Conservation (phyloP, 2,888 invertebrate species). For the Lithophane semibrunnea region DNA sequence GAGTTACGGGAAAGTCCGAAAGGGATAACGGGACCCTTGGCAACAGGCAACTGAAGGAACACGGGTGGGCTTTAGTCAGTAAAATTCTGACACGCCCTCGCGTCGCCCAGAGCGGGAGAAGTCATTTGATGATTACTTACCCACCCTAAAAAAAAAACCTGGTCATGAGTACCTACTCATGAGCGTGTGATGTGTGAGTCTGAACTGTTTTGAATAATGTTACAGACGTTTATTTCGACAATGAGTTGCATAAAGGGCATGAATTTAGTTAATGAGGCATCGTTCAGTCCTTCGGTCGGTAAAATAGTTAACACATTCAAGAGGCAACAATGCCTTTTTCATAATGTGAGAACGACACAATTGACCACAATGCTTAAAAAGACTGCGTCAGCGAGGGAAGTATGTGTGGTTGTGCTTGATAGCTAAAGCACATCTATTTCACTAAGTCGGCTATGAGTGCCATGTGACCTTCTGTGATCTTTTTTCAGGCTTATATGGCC, state of each 20-base stretch:
- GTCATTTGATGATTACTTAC: no score
- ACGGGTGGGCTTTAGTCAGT: no score
- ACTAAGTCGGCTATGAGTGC: neutral
- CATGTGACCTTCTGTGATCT: neutral
- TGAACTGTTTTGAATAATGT: neutral
- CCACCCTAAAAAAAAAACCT: no score
- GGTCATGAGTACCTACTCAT: no score
- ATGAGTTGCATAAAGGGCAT: neutral
- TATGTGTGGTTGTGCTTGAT: no score
- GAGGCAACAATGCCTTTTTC: neutral
- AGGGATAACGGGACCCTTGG: no score
- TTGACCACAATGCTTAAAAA: constrained; percentile 3
- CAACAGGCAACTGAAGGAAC: no score
- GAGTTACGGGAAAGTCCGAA: no score
- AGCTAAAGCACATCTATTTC: neutral
- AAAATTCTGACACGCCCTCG: no score
- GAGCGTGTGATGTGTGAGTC: neutral
- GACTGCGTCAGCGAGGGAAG: neutral
- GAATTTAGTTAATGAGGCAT: neutral
- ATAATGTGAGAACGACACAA: constrained; percentile 8
- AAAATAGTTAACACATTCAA: neutral
- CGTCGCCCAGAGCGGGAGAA: no score
- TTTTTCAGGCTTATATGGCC: neutral
- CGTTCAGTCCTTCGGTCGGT: neutral
- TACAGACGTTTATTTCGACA: neutral